These are phyloP conservation scores for Platerodrilus igneus DNA, from an alignment of 2,888 invertebrate genomes.

Conservation along the genomic window DNA sequence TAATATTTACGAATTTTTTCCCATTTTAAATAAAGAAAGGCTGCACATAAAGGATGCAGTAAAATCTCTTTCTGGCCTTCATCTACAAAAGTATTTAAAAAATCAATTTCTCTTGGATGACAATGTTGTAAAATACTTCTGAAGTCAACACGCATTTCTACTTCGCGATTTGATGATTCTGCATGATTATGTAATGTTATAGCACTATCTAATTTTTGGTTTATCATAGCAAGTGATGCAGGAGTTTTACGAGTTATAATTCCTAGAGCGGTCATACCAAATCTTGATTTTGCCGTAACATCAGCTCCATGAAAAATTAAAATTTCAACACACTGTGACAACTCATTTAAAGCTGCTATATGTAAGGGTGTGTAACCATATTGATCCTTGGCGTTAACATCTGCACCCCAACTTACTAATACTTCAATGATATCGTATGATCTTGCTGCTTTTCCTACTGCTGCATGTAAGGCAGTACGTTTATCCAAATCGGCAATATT, in stretches of 20 bases:
- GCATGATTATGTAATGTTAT: conserved; percentile 74
- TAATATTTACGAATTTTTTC: conserved; percentile 86
- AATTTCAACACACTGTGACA: conserved; percentile 80
- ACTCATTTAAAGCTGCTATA: conserved; percentile 78
- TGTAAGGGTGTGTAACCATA: conserved; percentile 84
- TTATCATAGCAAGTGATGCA: conserved; percentile 76
- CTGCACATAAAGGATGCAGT: conserved; percentile 81
- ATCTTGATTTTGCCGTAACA: conserved; percentile 83
- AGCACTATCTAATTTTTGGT: conserved; percentile 75
- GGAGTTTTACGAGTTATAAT: conserved; percentile 84
- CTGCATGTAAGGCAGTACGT: conserved; percentile 76
- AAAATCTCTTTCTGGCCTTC: conserved; percentile 85
- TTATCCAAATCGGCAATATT: conserved; percentile 78
- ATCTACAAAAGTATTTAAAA: conserved; percentile 80
- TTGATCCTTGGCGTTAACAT: conserved; percentile 78
- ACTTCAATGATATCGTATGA: conserved; percentile 78
- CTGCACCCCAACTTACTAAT: conserved; percentile 73
- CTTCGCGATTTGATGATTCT: conserved; percentile 71
- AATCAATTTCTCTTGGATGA: conserved; percentile 79
- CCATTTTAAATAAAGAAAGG: conserved; percentile 85
- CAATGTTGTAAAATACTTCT: conserved; percentile 77
- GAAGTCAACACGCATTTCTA: conserved; percentile 77
- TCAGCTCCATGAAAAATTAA: conserved; percentile 81
- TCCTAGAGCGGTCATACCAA: conserved; percentile 79
- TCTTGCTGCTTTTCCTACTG: conserved; percentile 76